A percentile compares a stretch with the other conserved stretches of the same genome.
Conservation (phyloP, 1,140 invertebrate species). For the Cydia strobilella region DNA sequence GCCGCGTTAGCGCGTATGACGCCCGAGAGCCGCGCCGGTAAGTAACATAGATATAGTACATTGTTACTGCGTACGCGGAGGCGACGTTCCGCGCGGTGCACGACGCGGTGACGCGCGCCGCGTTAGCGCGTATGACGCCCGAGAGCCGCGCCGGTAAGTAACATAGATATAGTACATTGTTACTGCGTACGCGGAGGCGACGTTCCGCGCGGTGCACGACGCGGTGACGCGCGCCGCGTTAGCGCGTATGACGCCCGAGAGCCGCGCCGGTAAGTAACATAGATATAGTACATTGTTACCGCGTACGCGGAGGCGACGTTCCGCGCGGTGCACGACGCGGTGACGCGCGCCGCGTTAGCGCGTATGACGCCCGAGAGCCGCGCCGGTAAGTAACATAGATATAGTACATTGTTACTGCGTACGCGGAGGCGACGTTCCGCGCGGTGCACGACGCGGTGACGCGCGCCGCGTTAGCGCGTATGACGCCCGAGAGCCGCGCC, state of each 20-base stretch:
- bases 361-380: slow-evolving; percentile 76
- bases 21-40: slow-evolving; percentile 71
- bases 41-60: neutral
- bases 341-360: slow-evolving; percentile 40
- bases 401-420: too few species aligned
- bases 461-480: slow-evolving; percentile 39
- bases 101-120: slow-evolving; percentile 44
- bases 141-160: slow-evolving; percentile 46
- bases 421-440: slow-evolving; percentile 80
- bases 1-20: slow-evolving; percentile 50
- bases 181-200: slow-evolving; percentile 82
- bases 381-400: neutral
- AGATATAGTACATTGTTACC: neutral
- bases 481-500: slow-evolving; percentile 75
- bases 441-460: slow-evolving; percentile 43
- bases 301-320: slow-evolving; percentile 83
- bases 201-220: slow-evolving; percentile 44
- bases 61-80: slow-evolving; percentile 81
- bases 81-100: slow-evolving; percentile 41
- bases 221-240: slow-evolving; percentile 41
- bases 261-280: neutral
- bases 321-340: slow-evolving; percentile 42
- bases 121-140: slow-evolving; percentile 71
- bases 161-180: neutral
- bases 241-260: slow-evolving; percentile 76